phyloP scores from a whole-genome alignment of 2,113 vertebrate genomes.

The Burhinus bistriatus region DNA sequence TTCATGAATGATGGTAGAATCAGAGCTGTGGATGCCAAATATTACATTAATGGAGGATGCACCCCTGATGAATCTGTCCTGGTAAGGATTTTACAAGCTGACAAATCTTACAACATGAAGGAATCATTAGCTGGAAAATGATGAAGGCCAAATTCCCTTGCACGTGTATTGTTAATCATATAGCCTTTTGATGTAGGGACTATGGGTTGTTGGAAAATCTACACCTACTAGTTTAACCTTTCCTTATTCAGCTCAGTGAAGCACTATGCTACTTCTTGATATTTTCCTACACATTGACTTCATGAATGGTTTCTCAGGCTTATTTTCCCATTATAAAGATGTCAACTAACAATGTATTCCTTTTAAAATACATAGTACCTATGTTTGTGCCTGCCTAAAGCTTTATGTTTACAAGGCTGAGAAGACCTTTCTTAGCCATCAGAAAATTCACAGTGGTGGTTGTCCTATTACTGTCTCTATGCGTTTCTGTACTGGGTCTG shows the following conservation, averaged over 20 bases:
- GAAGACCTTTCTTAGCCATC: background rate
- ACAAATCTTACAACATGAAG: background rate
- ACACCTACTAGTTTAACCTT: background rate
- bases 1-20: conserved; percentile 85
- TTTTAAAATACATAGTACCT: background rate
- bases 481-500: background rate
- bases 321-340: background rate
- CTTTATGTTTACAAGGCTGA: background rate
- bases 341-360: background rate
- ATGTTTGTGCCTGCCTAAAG: background rate
- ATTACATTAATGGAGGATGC: conserved; percentile 82
- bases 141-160: background rate
- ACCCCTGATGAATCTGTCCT: conserved; percentile 76
- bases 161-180: background rate
- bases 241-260: background rate
- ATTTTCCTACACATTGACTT: background rate
- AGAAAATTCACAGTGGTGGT: background rate
- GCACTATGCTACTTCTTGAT: background rate
- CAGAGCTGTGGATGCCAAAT: conserved; percentile 78
- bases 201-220: background rate
- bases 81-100: conserved; percentile 64
- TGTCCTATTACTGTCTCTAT: background rate
- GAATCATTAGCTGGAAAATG: background rate
- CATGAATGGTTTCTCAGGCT: background rate
- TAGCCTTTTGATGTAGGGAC: background rate